phyloP scores from a whole-genome alignment of 2,888 invertebrate genomes.

The Sycophila texana region DNA sequence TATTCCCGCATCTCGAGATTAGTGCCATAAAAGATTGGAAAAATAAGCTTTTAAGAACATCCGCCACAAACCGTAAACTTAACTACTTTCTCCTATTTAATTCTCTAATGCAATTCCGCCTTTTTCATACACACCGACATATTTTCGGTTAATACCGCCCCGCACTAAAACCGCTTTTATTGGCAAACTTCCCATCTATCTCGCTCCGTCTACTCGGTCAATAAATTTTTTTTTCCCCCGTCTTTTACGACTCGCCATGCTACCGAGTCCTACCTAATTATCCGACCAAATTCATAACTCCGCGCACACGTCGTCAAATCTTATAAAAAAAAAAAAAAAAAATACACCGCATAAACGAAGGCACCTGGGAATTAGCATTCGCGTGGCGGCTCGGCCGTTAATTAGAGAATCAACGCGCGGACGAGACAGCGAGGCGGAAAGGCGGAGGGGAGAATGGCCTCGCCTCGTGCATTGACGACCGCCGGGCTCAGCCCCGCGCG shows the following conservation, averaged over 20 bases:
- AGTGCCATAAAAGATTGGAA: too few species aligned
- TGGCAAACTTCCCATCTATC: slow-evolving; percentile 4
- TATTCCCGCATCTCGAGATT: too few species aligned
- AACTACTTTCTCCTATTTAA: too few species aligned
- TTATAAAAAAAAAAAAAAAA: too few species aligned
- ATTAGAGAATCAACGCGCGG: slow-evolving; percentile 9
- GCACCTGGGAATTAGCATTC: too few species aligned
- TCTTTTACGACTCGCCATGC: neutral
- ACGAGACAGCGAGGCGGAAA: neutral
- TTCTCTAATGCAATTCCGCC: too few species aligned
- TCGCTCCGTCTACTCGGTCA: neutral
- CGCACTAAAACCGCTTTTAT: slow-evolving; percentile 5
- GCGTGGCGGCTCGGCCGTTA: neutral
- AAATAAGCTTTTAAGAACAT: too few species aligned
- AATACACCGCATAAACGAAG: neutral
- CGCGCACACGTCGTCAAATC: neutral
- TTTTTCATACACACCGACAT: too few species aligned
- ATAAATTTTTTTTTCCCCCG: too few species aligned
- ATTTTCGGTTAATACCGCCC: neutral
- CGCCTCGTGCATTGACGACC: too few species aligned
- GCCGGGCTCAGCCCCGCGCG: neutral
- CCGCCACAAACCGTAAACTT: too few species aligned
- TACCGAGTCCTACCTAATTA: neutral
- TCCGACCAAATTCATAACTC: slow-evolving; percentile 17
- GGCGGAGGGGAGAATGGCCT: neutral